These are phyloP conservation scores for Varanus salvator DNA, from an alignment of 2,113 vertebrate genomes.

Conservation along the genomic window DNA sequence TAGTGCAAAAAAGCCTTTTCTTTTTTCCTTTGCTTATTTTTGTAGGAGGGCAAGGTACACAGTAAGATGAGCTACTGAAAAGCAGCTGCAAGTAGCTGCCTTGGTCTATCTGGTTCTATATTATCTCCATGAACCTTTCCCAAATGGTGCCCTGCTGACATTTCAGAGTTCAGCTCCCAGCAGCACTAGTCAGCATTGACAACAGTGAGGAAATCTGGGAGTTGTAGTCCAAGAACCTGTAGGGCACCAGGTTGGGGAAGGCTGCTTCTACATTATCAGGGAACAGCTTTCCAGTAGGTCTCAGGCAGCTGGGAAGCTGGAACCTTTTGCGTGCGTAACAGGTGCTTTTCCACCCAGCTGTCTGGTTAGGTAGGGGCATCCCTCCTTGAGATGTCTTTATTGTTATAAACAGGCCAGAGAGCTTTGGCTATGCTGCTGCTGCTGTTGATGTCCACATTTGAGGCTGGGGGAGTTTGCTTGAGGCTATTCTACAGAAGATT, in stretches of 20 bases:
- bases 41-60: too few species aligned
- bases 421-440: too few species aligned
- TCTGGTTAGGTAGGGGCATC: not conserved
- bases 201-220: too few species aligned
- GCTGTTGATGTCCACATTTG: not conserved
- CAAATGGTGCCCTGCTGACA: too few species aligned
- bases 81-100: not conserved
- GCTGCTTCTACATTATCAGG: too few species aligned
- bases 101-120: not conserved
- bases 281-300: not conserved
- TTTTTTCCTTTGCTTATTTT: too few species aligned
- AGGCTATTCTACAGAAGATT: not conserved
- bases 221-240: too few species aligned
- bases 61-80: not conserved
- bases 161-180: too few species aligned
- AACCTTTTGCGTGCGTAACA: not conserved
- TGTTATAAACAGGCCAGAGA: too few species aligned
- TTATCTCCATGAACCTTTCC: not conserved
- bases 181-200: too few species aligned
- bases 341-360: not conserved
- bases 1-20: too few species aligned
- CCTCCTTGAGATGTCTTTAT: constrained; percentile 1
- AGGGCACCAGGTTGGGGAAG: too few species aligned
- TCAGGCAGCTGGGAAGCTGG: not conserved
- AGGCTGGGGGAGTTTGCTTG: constrained; percentile 21